Evolutionary conservation across 2,113 vertebrate genomes (phyloP), one percentile per base, ranked within the genome.

Genomic region (Tautogolabrus adspersus): DNA sequence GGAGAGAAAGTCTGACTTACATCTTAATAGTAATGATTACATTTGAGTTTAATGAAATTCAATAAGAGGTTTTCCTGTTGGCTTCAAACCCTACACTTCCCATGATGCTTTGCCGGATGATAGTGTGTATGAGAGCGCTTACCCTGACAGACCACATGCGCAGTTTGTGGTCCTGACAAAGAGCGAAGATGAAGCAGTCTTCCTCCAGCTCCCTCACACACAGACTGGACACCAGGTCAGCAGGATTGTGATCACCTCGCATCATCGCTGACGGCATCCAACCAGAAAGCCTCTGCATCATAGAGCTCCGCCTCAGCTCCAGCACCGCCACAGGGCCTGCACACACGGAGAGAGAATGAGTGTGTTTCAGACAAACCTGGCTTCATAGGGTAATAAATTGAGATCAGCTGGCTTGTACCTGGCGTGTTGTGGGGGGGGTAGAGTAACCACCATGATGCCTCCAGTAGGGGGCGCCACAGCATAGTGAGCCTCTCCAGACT

Each of bases 161-260:
- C 6, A 99, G 95, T 38, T 97, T 97, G 65, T 97, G 96, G 82
- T 99, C 97, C 84, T 97, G 97, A 89, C 97, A 98, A 23, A 99
- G 93, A 0, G 97, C 96, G 0, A 98, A 98, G 86, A 99, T 89
- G 82, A 98, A 97, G 42, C 95, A 94, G 47, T 98, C 96, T 0
- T 97, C 95, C 58, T 98, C 96, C 0, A 97, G 89, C 77, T 96
- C 96, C 26, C 96, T 94, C 21, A 96, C 96, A 0, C 94, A 96
- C 60, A 99, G 92, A 72, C 96, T 97, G 46, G 97, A 63, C 0
- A 94, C 96, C 42, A 97, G 92, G 46, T 97, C 96, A 0, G 93
- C 95, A 0, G 93, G 91, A 66, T 93, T 92, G 0, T 96, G 95
- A 0, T 98, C 97, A 0, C 97, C 97, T 23, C 96, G 95, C 30